A percentile compares a stretch with the other conserved stretches of the same genome.
These are phyloP conservation scores for Cheirogaleus major DNA, from an alignment of 2,797 vertebrate species.

Conservation along the genomic window DNA sequence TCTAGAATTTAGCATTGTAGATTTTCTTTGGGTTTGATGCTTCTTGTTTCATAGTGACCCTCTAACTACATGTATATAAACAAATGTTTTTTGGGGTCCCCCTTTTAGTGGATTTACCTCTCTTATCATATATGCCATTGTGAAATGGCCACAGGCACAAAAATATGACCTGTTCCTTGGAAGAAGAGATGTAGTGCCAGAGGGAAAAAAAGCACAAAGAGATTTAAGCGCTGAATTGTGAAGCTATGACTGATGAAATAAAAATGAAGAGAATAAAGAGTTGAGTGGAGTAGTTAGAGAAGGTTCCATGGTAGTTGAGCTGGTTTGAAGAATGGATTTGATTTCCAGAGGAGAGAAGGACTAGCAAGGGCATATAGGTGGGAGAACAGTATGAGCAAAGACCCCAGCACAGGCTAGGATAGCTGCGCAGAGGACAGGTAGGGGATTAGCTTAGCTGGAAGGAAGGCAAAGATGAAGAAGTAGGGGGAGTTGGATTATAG, in stretches of 20 bases:
- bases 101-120: background rate
- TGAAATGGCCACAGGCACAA: background rate
- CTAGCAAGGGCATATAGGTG: background rate
- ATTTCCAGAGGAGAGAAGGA: background rate
- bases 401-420: background rate
- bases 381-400: background rate
- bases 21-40: constrained; percentile 7
- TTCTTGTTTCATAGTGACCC: background rate
- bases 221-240: background rate
- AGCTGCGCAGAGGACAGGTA: background rate
- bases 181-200: constrained; percentile 24
- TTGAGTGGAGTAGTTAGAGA: background rate
- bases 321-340: background rate
- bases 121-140: background rate
- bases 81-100: background rate
- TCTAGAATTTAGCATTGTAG: background rate
- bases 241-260: background rate
- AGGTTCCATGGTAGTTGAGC: background rate
- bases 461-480: background rate
- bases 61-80: background rate
- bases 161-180: background rate
- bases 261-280: background rate
- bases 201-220: background rate
- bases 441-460: background rate
- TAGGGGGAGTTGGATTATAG: background rate